phyloP scores from a whole-genome alignment of 2,888 invertebrate genomes.

The Laspeyria flexula region DNA sequence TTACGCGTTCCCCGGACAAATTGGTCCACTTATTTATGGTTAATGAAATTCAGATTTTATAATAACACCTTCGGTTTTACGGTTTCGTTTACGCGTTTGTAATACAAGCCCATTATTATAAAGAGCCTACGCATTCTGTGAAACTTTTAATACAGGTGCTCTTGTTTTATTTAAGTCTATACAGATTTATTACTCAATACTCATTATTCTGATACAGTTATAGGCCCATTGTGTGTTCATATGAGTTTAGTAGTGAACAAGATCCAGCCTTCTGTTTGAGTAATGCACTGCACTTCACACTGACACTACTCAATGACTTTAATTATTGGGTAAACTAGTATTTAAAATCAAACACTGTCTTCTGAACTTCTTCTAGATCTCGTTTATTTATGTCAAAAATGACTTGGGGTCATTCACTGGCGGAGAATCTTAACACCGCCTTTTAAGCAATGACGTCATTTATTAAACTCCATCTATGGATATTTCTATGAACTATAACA shows the following conservation, averaged over 20 bases:
- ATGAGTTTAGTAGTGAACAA: slow-evolving; percentile 31
- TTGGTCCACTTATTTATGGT: slow-evolving; percentile 69
- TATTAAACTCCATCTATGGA: no score
- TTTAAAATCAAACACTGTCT: no score
- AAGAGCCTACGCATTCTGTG: slow-evolving; percentile 48
- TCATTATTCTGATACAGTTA: slow-evolving; percentile 36
- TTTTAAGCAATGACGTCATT: no score
- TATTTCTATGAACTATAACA: no score
- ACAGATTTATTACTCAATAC: slow-evolving; percentile 57
- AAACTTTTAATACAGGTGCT: slow-evolving; percentile 45
- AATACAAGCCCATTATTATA: slow-evolving; percentile 60
- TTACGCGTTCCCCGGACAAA: slow-evolving; percentile 62
- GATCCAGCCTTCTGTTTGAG: no score
- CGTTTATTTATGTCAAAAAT: no score
- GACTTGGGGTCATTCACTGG: no score
- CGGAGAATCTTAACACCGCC: no score
- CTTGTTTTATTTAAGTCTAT: slow-evolving; percentile 34
- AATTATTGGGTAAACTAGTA: no score
- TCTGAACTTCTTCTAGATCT: no score
- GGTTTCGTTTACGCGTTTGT: slow-evolving; percentile 63
- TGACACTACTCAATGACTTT: no score
- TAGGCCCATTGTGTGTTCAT: slow-evolving; percentile 35
- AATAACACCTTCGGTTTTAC: slow-evolving; percentile 62
- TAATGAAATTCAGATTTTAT: slow-evolving; percentile 74
- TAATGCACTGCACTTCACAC: no score